Evolutionary conservation across 2,113 vertebrate species (phyloP).

Genomic region (Phalacrocorax aristotelis): DNA sequence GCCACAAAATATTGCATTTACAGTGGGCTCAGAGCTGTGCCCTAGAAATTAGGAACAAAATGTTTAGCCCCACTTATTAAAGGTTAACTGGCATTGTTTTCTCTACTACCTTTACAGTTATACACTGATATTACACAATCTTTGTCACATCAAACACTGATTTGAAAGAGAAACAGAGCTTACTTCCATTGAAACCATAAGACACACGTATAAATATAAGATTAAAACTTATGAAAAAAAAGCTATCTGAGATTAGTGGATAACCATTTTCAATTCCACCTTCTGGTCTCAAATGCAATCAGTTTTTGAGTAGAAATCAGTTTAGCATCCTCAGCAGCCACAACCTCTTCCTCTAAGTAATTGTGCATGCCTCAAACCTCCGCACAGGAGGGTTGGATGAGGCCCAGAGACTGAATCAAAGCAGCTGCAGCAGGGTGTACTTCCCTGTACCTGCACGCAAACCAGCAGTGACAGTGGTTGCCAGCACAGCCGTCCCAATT

Average conservation of each 20-base stretch:
- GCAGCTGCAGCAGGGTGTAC: accelerated
- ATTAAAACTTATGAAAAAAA: neutral
- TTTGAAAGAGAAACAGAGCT: neutral
- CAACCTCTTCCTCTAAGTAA: neutral
- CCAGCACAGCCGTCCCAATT: neutral
- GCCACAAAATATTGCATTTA: neutral
- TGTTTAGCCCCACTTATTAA: neutral
- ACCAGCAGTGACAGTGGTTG: neutral
- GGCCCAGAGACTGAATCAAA: accelerated
- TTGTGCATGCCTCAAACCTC: neutral
- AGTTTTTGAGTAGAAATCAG: neutral
- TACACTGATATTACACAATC: neutral
- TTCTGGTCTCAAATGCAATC: neutral
- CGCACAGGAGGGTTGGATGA: neutral
- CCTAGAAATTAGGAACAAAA: neutral
- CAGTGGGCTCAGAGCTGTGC: neutral
- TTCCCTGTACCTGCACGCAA: accelerated
- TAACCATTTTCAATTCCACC: neutral
- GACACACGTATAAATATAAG: neutral
- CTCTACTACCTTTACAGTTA: neutral
- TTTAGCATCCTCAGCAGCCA: neutral
- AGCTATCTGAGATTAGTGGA: neutral
- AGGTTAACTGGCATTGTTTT: neutral
- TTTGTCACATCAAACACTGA: neutral
- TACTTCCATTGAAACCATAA: neutral